Percentiles rank a stretch among this genome's conserved stretches.
phyloP scores from a whole-genome alignment of 2,888 invertebrate species.

The Calameuta idolon region DNA sequence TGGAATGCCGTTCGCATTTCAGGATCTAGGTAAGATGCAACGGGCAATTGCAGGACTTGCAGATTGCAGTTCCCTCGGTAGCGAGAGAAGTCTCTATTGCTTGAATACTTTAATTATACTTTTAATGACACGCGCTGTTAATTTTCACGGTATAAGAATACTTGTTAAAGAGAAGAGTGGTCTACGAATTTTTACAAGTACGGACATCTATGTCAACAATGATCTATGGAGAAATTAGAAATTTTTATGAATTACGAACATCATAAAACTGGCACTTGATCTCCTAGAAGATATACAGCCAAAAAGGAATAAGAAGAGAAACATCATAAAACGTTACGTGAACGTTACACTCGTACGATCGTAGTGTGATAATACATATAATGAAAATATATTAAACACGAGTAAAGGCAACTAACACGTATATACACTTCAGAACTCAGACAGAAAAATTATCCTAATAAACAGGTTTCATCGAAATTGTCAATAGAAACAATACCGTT shows the following conservation, averaged over 20 bases:
- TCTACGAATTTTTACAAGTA: background rate
- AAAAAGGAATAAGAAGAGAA: background rate
- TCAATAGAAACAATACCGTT: background rate
- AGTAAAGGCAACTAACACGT: background rate
- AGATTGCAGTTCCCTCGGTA: background rate
- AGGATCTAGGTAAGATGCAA: constrained; percentile 30
- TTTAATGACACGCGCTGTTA: background rate
- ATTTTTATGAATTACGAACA: background rate
- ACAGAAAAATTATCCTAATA: background rate
- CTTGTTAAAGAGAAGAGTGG: background rate
- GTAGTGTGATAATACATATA: background rate
- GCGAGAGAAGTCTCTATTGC: background rate
- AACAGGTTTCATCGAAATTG: background rate
- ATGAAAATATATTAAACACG: background rate
- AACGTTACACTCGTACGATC: background rate
- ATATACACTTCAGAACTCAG: background rate
- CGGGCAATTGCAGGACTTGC: constrained; percentile 17
- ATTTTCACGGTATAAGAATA: background rate
- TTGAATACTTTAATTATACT: background rate
- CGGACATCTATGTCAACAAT: background rate
- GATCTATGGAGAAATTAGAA: background rate
- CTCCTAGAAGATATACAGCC: no score
- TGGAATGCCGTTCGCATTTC: constrained; percentile 43
- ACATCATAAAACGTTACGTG: background rate
- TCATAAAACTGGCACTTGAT: background rate